Base-by-base conservation (phyloP, 1,140 invertebrate species). In the Watersipora subatra region DNA sequence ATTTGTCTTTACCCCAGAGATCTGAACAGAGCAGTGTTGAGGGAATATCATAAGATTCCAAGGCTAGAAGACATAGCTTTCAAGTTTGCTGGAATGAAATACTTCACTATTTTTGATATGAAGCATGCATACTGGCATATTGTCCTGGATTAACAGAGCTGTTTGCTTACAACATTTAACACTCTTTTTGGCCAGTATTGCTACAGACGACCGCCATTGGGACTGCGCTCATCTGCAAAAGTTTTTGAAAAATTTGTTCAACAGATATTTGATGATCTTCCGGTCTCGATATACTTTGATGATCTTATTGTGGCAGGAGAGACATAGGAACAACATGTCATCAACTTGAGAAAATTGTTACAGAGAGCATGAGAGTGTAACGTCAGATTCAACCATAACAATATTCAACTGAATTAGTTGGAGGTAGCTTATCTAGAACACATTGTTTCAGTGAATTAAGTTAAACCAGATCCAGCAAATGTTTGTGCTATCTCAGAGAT, bases 391-490 rank as follows among this genome's bases (percentile, higher is more conserved):
- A 55, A 55, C 22, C 17, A 55, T 17, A 22, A 55, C 17, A 55
- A 55, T 22, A 17, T 17, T 22, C 22, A 22, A 17, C 22, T 55
- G 17, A 17, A 22, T 55, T 22, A 55, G 46, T 17, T 22, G 17
- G 46, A 55, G 22, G 46, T 25, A 61, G 81, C 28, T 30, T 68
- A 69, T 22, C 25, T 69, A 26, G 59, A 68, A 1, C 69, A 79
- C 26, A 67, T 78, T 17, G 65, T 83, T 2, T 68, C 71, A 24
- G 61, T 61, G 28, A 65, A 76, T 81, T 80, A 12, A 66, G 83
- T 3, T n/a, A 67, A 69, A 58, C 67, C 74, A 34, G 77, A 80
- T 66, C 72, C 72, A 3, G 68, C 70, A 3, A 82, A 81, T 64
- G 67, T 80, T 0, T 65, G 71, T 17, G 75, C 75, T 26, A 76